A percentile compares a stretch with the other conserved stretches of the same genome.
phyloP scores from a whole-genome alignment of 30 jellyfish, hydroid and myxozoan genomes.

The Cassiopea xamachana region DNA sequence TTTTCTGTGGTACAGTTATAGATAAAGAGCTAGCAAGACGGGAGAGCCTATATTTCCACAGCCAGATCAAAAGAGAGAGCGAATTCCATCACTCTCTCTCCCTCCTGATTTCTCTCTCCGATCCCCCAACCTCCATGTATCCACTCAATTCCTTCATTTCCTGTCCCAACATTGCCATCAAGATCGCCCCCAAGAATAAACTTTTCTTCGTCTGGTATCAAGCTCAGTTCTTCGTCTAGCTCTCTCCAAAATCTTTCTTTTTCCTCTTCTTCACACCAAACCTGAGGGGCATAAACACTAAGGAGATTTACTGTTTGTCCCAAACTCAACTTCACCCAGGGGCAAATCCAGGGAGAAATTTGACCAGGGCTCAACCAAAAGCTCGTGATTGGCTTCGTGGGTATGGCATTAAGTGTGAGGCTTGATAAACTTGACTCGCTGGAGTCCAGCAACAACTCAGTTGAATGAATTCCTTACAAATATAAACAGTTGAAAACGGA shows the following conservation, averaged over 20 bases:
- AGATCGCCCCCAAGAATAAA: not conserved
- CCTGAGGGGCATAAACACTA: not conserved
- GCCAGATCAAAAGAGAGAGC: not conserved
- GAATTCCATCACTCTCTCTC: not conserved
- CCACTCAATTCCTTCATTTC: not conserved
- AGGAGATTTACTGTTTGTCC: not conserved
- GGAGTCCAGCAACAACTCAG: no score
- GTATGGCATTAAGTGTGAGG: no score
- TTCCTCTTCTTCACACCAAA: not conserved
- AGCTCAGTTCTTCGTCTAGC: not conserved
- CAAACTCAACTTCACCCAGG: not conserved
- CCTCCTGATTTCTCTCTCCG: not conserved
- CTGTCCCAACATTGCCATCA: not conserved
- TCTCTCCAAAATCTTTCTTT: not conserved
- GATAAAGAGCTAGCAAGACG: no score
- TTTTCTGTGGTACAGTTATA: no score
- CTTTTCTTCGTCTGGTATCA: not conserved
- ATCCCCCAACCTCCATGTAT: not conserved
- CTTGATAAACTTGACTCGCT: no score
- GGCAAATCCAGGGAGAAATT: no score
- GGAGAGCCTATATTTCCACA: no score
- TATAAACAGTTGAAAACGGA: no score
- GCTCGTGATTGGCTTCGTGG: no score
- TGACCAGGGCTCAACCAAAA: no score
- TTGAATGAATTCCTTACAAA: no score